phyloP scores from a whole-genome alignment of 2,113 vertebrate species.

The Nestor notabilis region DNA sequence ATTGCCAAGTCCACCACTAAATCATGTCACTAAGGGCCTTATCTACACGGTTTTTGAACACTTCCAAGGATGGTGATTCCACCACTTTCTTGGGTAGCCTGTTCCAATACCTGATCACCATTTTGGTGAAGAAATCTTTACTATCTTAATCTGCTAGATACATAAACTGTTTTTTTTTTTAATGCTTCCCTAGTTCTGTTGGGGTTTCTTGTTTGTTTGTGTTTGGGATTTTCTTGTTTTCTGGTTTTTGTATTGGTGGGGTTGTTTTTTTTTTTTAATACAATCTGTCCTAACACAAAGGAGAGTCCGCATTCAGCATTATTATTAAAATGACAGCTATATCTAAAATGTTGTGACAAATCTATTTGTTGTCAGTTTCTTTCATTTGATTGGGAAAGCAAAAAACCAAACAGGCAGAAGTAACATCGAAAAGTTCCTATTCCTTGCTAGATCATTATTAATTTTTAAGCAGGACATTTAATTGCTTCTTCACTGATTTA shows the following conservation, averaged over 20 bases:
- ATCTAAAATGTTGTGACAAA: not conserved
- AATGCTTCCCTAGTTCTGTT: not conserved
- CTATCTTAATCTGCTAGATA: not conserved
- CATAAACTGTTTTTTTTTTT: not conserved
- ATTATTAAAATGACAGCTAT: not conserved
- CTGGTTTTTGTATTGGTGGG: fast-evolving
- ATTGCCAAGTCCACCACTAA: not conserved
- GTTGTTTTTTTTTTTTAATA: not conserved
- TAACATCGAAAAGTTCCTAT: not conserved
- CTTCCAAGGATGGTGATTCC: not conserved
- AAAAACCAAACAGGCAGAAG: not conserved
- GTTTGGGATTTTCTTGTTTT: not conserved
- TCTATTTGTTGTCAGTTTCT: not conserved
- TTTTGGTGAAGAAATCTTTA: not conserved
- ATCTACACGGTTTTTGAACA: not conserved
- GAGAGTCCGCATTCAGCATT: not conserved
- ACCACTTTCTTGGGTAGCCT: not conserved
- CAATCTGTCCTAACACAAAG: not conserved
- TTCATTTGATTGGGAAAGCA: not conserved
- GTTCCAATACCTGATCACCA: not conserved
- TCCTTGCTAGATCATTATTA: not conserved
- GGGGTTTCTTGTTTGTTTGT: not conserved
- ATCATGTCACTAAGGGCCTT: not conserved
- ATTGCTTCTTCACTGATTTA: constrained; percentile 12
- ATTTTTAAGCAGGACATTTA: constrained; percentile 19